Evolutionary conservation across 2,888 invertebrate species (phyloP), one percentile per base, ranked within the genome.

Genomic region (Anarsia innoxiella): DNA sequence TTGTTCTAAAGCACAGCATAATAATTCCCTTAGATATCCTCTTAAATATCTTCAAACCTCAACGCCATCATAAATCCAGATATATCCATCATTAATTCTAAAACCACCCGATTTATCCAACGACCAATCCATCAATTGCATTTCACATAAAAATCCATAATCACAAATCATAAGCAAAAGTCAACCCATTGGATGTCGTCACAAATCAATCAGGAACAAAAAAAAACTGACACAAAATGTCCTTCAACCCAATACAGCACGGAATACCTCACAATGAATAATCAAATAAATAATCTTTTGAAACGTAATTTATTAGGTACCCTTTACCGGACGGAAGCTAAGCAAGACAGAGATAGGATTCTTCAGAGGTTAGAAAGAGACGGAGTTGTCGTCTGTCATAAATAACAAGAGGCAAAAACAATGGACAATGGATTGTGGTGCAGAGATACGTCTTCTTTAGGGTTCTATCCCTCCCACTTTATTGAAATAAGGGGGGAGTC

Each of bases 251-350:
- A 75, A 80, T 83, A 83, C 75, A 64, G 77, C 77, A 80, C 83
- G 62, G 64, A 58, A 62, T 61, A 52, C 56, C 53, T 53, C 58
- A 66, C 73, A 68, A 78, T 83, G 83, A 83, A 82, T 84, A 83
- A 82, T 80, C 78, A 74, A 78, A 84, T 83, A 84, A 83, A 83
- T 82, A 80, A 83, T 82, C 73, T 80, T 77, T 77, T 73, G 71
- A 66, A 73, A 66, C 66, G 61, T 76, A 74, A 83, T 83, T 84
- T 83, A 83, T 84, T 78, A 73, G 74, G 59, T 64, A 61, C 59
- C 51, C 68, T 71, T 77, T 75, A 79, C 69, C 65, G 68, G 72
- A 78, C 79, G 76, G 80, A 77, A 82, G 78, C 79, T 66, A 64
- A 52, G 66, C 31, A 57, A 39, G 64, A 75, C 51, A 31, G 67